Conservation (phyloP, 2,797 vertebrate species). For the Anguilla anguilla region DNA sequence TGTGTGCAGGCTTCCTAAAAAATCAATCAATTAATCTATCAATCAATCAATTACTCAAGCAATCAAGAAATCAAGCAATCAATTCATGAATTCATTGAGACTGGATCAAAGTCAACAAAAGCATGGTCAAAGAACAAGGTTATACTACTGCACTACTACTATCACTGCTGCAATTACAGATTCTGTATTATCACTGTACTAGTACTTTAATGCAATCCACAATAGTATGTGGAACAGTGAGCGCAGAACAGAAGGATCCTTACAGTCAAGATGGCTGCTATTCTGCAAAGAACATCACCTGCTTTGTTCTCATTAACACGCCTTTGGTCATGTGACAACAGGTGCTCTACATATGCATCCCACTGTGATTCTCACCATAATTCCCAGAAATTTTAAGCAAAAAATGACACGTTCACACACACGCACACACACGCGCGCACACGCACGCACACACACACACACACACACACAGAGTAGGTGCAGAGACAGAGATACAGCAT, state of each 20-base stretch:
- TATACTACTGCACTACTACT: neutral
- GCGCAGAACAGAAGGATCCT: neutral
- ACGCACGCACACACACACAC: neutral
- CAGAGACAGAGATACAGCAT: neutral
- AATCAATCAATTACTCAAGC: neutral
- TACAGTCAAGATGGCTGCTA: neutral
- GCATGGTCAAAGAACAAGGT: neutral
- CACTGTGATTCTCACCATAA: slow-evolving; percentile 33
- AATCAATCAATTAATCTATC: too few species aligned
- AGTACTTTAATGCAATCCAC: too few species aligned
- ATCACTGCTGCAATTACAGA: too few species aligned
- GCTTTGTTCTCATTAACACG: neutral
- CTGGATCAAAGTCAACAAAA: neutral
- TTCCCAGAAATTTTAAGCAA: slow-evolving; percentile 55
- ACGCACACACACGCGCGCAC: slow-evolving; percentile 46
- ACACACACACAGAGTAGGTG: slow-evolving; percentile 43
- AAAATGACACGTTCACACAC: slow-evolving; percentile 60
- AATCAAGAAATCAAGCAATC: neutral
- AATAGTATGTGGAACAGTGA: neutral
- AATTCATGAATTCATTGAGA: neutral
- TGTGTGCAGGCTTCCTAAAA: too few species aligned
- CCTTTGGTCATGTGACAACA: neutral
- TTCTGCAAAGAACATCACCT: neutral
- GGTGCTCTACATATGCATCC: neutral
- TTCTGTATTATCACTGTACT: too few species aligned